Evolutionary conservation across 2,888 invertebrate species (phyloP), one percentile per base, ranked within the genome.

Genomic region (Aleiodes leptofemur): DNA sequence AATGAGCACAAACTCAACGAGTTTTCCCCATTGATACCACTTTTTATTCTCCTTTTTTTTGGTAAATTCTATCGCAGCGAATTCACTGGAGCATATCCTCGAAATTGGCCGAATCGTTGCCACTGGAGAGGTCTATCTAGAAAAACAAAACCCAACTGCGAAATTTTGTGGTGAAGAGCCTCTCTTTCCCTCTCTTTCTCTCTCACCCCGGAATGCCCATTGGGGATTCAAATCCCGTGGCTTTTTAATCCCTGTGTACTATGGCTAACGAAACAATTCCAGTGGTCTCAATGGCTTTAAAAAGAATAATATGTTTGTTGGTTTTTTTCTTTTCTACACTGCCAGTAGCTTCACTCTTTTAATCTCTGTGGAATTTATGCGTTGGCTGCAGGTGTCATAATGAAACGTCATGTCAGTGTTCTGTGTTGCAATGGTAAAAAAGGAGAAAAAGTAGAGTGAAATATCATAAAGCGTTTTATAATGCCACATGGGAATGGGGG

Each of bases 61-160:
- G 3, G 43, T 43, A 3, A 43, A 43, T 43, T 7, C 3, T 11
- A 43, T 43, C 43, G 66, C 70, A 57, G 53, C 48, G 55, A 56
- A 76, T 68, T 73, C 76, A 76, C 72, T 71, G 70, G 57, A 51
- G 76, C 74, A 70, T 68, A 72, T 66, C 73, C 59, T 56, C 59
- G 53, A 69, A 78, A 77, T 77, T 77, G 73, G 57, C 59, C 8
- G 34, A 59, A 31, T 59, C 7, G 43, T 43, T 9, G 43, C 43
- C 43, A 43, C 43, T 9, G 7, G 43, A 43, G 43, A 43, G 9
- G 4, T 9, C 43, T 9, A 43, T 9, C 43, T 9, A 43, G 56
- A 29, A 43, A 43, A 16, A 56, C 56, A 56, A 56, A 57, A 11
- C 1, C 61, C 16, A 23, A 34, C 51, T 9, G n/a, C 59, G 31